Conservation (phyloP, 2,888 invertebrate genomes). For the Apodemia hepburni region DNA sequence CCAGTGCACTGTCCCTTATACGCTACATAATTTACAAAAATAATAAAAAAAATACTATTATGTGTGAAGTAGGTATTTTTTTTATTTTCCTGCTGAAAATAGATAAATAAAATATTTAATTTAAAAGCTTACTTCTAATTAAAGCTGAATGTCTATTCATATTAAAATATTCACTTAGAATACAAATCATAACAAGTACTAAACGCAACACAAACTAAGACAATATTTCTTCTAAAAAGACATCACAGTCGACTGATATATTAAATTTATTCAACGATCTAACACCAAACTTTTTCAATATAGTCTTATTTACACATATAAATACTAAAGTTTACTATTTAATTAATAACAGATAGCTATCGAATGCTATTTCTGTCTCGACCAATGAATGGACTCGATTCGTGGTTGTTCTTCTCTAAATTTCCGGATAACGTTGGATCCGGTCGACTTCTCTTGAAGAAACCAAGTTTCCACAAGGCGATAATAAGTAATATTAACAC, state of each 20-base stretch:
- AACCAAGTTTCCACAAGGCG: slow-evolving; percentile 93
- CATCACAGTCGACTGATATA: slow-evolving; percentile 74
- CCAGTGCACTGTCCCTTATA: too few species aligned
- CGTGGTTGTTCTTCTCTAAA: slow-evolving; percentile 85
- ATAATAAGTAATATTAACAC: slow-evolving; percentile 90
- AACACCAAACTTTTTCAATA: slow-evolving; percentile 9
- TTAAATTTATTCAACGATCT: slow-evolving; percentile 37
- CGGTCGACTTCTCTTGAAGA: slow-evolving; percentile 92
- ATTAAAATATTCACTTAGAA: slow-evolving; percentile 44
- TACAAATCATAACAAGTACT: slow-evolving; percentile 33
- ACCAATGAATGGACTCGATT: slow-evolving; percentile 83
- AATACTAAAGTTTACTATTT: not conserved
- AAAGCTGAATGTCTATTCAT: not conserved
- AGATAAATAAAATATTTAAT: too few species aligned
- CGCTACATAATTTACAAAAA: too few species aligned
- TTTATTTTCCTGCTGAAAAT: too few species aligned
- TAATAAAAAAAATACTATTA: too few species aligned
- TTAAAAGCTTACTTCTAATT: too few species aligned
- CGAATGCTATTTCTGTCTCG: slow-evolving; percentile 67
- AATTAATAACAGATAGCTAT: slow-evolving; percentile 50
- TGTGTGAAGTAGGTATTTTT: too few species aligned
- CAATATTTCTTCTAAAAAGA: slow-evolving; percentile 72
- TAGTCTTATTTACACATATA: slow-evolving; percentile 10
- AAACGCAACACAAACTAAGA: slow-evolving; percentile 30
- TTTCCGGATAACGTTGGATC: slow-evolving; percentile 91